Base-by-base conservation (phyloP, 2,888 invertebrate species). In the Dasysyrphus tricinctus region DNA sequence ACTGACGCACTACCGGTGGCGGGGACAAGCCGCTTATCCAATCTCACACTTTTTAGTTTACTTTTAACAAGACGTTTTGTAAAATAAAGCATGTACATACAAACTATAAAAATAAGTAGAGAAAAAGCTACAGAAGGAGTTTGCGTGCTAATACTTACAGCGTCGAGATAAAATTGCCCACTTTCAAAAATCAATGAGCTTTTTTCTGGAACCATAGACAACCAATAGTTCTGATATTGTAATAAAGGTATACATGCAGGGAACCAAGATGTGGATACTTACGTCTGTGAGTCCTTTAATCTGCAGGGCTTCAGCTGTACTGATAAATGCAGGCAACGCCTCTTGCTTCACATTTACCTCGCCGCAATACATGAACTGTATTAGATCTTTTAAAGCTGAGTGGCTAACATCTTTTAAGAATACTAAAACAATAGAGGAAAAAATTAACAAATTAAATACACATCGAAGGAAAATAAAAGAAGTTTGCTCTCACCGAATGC, bases 291-390 rank as follows among this genome's bases (percentile, higher is more conserved):
- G 93, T 93, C 95, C 95, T 93, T 95, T 95, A 88, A 95, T 95
- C 94, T 95, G 95, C 91, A 95, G 93, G 90, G 95, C 95, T 93
- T 95, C 95, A 91, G 95, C 95, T 91, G 95, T 95, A 93, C 95
- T 95, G 91, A 95, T 95, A 93, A 95, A 95, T 90, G 95, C 94
- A 90, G 95, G 95, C 92, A 95, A 94, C 88, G 95, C 95, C 93
- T 95, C 95, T 93, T 95, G 95, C 92, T 95, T 95, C 90, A 95
- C 95, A 93, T 95, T 95, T 90, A 95, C 95, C 93, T 95, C 95
- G 88, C 95, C 95, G 92, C 95, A 95, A 91, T 95, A 95, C 95
- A 95, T 95, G 93, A 95, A 95, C 91, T 95, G 95, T 93, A 95
- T 94, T 91, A 95, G 94, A 93, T 95, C 95, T 93, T 95, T 94